Conservation (phyloP, 2,888 invertebrate genomes). For the Dicyrtoma fusca region DNA sequence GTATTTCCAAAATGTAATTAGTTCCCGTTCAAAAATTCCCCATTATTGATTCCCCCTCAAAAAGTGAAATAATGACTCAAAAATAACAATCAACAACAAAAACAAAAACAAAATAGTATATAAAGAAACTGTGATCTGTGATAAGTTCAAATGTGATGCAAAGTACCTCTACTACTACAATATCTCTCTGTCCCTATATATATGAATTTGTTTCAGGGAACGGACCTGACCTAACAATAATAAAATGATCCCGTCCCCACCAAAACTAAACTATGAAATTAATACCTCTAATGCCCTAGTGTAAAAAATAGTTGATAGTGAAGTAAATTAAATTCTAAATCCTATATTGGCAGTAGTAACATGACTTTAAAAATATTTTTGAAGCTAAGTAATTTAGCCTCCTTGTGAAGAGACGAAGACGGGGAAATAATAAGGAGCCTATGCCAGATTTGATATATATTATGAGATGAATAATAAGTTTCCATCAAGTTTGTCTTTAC, state of each 20-base stretch:
- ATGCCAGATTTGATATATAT: constrained; percentile 2
- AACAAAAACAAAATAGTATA: background rate
- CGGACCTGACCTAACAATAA: background rate
- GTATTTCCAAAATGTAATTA: too few relatives aligned
- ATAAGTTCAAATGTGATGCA: too few relatives aligned
- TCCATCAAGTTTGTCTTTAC: background rate
- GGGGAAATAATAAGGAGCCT: too few relatives aligned
- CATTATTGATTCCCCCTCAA: too few relatives aligned
- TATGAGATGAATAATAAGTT: constrained; percentile 24
- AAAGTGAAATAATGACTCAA: too few relatives aligned
- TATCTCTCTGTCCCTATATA: too few relatives aligned
- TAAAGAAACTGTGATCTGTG: background rate
- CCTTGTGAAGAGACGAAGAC: constrained; percentile 13
- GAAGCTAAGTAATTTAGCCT: background rate
- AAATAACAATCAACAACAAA: constrained; percentile 3
- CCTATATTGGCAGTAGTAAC: constrained; percentile 22
- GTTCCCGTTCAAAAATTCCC: too few relatives aligned
- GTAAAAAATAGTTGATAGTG: constrained; percentile 7
- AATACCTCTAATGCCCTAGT: background rate
- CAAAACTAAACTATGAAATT: background rate
- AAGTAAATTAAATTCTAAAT: background rate
- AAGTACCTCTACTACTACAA: too few relatives aligned
- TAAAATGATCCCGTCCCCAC: background rate
- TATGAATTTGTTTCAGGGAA: too few relatives aligned
- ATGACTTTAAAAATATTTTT: constrained; percentile 22